Conservation (phyloP, 2,888 invertebrate species). For the Dryobotodes eremita region DNA sequence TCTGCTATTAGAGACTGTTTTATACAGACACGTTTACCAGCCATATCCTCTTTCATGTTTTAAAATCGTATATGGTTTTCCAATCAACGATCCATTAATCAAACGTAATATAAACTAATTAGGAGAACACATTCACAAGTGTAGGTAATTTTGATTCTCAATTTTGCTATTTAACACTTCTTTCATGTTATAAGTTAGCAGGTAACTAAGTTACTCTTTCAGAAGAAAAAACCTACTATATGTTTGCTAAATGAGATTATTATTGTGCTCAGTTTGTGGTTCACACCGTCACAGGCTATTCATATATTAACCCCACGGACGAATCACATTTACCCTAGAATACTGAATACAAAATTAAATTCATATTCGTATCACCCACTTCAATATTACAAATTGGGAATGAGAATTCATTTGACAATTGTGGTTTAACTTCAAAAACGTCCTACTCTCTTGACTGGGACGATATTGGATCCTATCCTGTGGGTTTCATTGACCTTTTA, state of each 20-base stretch:
- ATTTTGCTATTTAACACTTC: neutral
- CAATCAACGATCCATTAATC: constrained; percentile 13
- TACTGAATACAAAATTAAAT: constrained; percentile 42
- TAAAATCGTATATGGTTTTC: neutral
- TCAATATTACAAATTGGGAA: constrained; percentile 10
- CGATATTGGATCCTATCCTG: constrained; percentile 14
- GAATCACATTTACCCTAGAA: constrained; percentile 26
- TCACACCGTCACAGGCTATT: neutral
- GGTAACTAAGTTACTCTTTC: neutral
- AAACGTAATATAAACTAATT: constrained; percentile 5
- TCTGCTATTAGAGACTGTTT: neutral
- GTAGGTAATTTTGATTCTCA: neutral
- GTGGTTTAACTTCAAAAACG: constrained; percentile 23
- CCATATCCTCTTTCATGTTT: neutral
- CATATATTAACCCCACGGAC: neutral
- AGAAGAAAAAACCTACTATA: neutral
- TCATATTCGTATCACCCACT: constrained; percentile 6
- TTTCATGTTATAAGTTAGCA: neutral
- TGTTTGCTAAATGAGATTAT: constrained; percentile 1
- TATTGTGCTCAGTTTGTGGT: neutral
- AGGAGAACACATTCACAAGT: neutral
- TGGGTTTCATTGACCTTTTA: constrained; percentile 36
- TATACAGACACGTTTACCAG: neutral
- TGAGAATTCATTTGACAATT: constrained; percentile 1
- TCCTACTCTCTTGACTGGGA: neutral